These are phyloP conservation scores for Aurelia sp. DNA, from an alignment of 30 jellyfish, hydroid and myxozoan species.

Conservation along the genomic window DNA sequence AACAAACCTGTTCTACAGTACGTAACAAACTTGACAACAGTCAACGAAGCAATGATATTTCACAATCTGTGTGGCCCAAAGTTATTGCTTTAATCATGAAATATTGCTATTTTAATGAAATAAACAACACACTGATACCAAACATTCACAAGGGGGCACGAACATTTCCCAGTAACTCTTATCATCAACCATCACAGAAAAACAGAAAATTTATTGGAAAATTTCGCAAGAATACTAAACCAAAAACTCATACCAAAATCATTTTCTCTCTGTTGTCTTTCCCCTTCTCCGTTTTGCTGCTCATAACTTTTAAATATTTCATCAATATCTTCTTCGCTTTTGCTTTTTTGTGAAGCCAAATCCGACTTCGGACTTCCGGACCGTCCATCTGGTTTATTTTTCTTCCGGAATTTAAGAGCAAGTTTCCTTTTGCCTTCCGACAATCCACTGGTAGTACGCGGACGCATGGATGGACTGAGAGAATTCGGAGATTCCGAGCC, in stretches of 20 bases:
- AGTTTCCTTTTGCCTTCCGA: slow-evolving; percentile 54
- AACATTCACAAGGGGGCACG: too few relatives aligned
- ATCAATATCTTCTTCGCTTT: slow-evolving; percentile 82
- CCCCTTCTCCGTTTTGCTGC: slow-evolving; percentile 22
- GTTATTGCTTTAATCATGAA: too few relatives aligned
- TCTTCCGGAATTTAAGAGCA: slow-evolving; percentile 67
- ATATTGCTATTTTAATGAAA: too few relatives aligned
- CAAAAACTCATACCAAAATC: slow-evolving; percentile 46
- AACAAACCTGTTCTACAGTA: too few relatives aligned
- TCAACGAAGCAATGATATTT: too few relatives aligned
- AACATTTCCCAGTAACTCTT: too few relatives aligned
- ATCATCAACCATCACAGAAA: too few relatives aligned
- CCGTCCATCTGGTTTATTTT: slow-evolving; percentile 31
- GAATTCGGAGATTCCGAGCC: slow-evolving; percentile 24
- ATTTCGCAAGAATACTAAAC: neutral
- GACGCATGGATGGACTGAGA: slow-evolving; percentile 54
- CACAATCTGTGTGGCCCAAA: too few relatives aligned
- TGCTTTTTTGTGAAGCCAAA: slow-evolving; percentile 9
- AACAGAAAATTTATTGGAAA: too few relatives aligned
- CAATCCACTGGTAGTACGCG: slow-evolving; percentile 30
- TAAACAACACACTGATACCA: too few relatives aligned
- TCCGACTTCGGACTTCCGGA: slow-evolving; percentile 31
- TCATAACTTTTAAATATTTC: slow-evolving; percentile 77
- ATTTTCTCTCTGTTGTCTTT: slow-evolving; percentile 20
- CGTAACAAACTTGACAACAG: too few relatives aligned